Evolutionary conservation across 2,888 invertebrate species (phyloP).

Genomic region (Petrolisthes manimaculis): DNA sequence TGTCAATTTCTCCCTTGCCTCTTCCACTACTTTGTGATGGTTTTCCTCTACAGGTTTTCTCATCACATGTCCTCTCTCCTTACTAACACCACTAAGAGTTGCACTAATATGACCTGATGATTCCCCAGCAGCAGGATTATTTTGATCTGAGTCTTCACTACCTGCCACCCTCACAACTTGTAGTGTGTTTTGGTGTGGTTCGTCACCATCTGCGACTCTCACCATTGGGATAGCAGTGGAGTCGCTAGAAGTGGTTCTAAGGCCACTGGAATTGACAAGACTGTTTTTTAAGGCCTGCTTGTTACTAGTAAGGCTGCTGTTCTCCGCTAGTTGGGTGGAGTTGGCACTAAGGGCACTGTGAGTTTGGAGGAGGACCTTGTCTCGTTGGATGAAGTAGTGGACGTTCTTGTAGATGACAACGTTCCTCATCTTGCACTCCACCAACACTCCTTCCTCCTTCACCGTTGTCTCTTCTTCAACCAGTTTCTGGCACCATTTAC

Average conservation of each 20-base stretch:
- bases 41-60: too few relatives aligned
- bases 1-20: too few relatives aligned
- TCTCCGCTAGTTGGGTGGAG: neutral
- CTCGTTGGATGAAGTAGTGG: constrained; percentile 66
- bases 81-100: too few relatives aligned
- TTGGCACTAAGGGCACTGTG: neutral
- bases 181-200: too few relatives aligned
- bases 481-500: constrained; percentile 26
- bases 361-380: constrained; percentile 5
- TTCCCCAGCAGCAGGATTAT: too few relatives aligned
- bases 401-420: constrained; percentile 67
- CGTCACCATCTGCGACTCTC: too few relatives aligned
- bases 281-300: neutral
- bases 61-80: too few relatives aligned
- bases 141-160: neutral
- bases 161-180: neutral
- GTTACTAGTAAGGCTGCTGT: neutral
- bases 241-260: constrained; percentile 3
- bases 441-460: constrained; percentile 30
- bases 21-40: too few relatives aligned
- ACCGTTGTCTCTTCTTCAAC: constrained; percentile 8
- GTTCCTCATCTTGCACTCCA: constrained; percentile 63
- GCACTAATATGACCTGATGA: too few relatives aligned
- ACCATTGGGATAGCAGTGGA: neutral
- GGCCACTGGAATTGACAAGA: neutral